Conservation (phyloP, 2,797 vertebrate species). For the Parauchenoglanis punctatus region DNA sequence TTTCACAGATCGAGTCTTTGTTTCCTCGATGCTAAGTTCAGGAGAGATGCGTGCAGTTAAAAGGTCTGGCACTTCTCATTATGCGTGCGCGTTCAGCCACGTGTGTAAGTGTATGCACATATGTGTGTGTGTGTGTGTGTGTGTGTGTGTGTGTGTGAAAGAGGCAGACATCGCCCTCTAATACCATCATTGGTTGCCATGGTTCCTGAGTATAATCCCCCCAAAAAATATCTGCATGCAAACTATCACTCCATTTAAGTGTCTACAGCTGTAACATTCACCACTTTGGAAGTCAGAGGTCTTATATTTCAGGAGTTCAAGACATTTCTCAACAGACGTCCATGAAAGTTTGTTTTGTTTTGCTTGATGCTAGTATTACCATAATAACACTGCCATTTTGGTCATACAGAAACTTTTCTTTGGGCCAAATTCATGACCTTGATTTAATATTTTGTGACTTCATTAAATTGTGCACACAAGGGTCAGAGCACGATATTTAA, state of each 20-base stretch:
- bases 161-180: background rate
- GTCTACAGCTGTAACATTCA: background rate
- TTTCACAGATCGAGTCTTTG: background rate
- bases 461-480: background rate
- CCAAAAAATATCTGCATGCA: background rate
- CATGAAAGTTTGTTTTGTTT: background rate
- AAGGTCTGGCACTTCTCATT: background rate
- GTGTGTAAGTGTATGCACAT: background rate
- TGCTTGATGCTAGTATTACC: background rate
- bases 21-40: background rate
- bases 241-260: background rate
- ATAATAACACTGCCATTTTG: background rate
- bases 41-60: background rate
- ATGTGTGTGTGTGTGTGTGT: background rate
- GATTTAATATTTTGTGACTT: background rate
- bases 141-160: background rate
- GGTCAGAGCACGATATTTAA: background rate
- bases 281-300: background rate
- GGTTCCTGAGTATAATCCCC: background rate
- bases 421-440: background rate
- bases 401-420: background rate
- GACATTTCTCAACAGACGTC: background rate
- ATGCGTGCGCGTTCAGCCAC: background rate
- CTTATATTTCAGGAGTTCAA: background rate
- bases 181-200: constrained; percentile 1